Base-by-base conservation (phyloP, 2,797 vertebrate species). In the Pantherophis vulpinus region DNA sequence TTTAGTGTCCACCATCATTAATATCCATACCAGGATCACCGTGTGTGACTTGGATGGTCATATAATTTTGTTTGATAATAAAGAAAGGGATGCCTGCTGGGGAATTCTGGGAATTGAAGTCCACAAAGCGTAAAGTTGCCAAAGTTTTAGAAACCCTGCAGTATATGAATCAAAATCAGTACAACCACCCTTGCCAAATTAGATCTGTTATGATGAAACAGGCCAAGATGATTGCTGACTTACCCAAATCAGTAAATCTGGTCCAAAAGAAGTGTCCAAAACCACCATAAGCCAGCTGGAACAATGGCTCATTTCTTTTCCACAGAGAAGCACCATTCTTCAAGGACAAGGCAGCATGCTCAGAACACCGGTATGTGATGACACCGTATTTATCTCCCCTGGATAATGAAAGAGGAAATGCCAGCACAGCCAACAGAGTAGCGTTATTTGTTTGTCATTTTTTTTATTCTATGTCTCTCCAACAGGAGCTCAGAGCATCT, bases 191-290 rank as follows among this genome's bases (percentile, higher is more conserved):
- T 16, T 32, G 51, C 60, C 13, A 14, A 91, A 61, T n/a, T 18
- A 37, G 27, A n/a, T 37, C 55, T 54, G 5, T 29, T 63, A 16
- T 8, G 79, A 25, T 11, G 25, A 51, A 47, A 12, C 10, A 2
- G 74, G 74, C 20, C 10, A 47, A 47, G 37, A 83, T 47, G 74
- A 18, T 47, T 7, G 27, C 8, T 91, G 47, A 92, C 97, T 98
- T 98, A 99, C 99, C 99, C 55, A 99, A 98, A 97, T 99, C 98
- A 92, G 99, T 95, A 91, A 98, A 99, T 98, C 99, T 98, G 97
- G 99, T 99, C 98, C 99, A 98, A 95, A 98, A 97, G 96, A 98
- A 98, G 97, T 98, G 98, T 94, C 97, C 97, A 6, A 98, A 96
- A n/a, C 98, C 97, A 4, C 97, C 98, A 0, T 97, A 98, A 95